A percentile compares a stretch with the other conserved stretches of the same genome.
Evolutionary conservation across 1,140 invertebrate genomes (phyloP).

Genomic region (Steinernema khuongi): DNA sequence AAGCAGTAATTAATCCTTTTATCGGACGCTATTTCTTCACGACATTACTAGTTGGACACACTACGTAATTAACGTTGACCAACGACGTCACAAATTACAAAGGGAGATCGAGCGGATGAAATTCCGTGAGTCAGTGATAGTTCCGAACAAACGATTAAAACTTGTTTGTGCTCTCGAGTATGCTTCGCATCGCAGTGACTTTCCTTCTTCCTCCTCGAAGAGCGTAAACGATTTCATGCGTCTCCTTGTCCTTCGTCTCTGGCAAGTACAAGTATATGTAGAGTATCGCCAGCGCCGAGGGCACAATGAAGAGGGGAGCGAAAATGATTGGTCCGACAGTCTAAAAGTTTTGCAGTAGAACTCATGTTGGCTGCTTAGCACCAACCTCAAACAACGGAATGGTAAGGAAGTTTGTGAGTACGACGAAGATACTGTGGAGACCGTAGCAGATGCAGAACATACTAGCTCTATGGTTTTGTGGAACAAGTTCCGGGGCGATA

Average conservation of each 20-base stretch:
- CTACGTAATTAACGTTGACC: no score
- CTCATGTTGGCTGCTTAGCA: slow-evolving; percentile 14
- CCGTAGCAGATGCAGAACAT: slow-evolving; percentile 55
- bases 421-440: slow-evolving; percentile 48
- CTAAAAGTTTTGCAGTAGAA: slow-evolving; percentile 39
- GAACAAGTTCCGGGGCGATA: slow-evolving; percentile 50
- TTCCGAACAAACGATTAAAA: neutral
- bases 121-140: neutral
- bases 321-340: slow-evolving; percentile 46
- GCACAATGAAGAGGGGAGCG: slow-evolving; percentile 46
- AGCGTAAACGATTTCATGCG: slow-evolving; percentile 40
- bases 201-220: slow-evolving; percentile 22
- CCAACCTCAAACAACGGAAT: slow-evolving; percentile 44
- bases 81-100: no score
- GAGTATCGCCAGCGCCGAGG: slow-evolving; percentile 36
- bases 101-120: neutral
- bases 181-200: neutral
- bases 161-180: neutral
- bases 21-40: no score
- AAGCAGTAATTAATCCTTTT: no score
- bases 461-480: slow-evolving; percentile 45
- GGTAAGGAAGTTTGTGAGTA: slow-evolving; percentile 50
- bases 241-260: slow-evolving; percentile 45
- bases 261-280: slow-evolving; percentile 45
- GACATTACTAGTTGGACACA: no score